phyloP scores from a whole-genome alignment of 2,797 vertebrate genomes.

The Lateolabrax maculatus region DNA sequence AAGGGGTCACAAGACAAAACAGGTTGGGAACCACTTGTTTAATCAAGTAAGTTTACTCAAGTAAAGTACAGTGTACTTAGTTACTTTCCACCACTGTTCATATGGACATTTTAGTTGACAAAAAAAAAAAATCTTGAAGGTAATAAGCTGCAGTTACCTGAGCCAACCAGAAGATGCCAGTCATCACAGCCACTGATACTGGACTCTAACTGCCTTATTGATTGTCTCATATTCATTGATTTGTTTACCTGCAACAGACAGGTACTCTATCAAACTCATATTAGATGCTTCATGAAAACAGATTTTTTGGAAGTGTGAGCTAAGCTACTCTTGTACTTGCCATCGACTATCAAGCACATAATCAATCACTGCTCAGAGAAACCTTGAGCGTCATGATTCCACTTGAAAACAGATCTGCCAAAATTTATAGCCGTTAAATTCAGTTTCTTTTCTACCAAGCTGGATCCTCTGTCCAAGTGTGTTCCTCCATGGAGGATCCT shows the following conservation, averaged over 20 bases:
- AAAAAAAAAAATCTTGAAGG: neutral
- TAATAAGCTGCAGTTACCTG: slow-evolving; percentile 4
- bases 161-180: slow-evolving; percentile 36
- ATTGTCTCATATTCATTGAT: slow-evolving; percentile 69
- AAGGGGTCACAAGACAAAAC: no score
- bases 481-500: slow-evolving; percentile 25
- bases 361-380: slow-evolving; percentile 60
- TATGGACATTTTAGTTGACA: no score
- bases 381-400: slow-evolving; percentile 33
- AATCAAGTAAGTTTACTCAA: neutral
- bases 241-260: slow-evolving; percentile 70
- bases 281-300: slow-evolving; percentile 66
- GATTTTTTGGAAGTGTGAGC: slow-evolving; percentile 64
- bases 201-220: slow-evolving; percentile 38
- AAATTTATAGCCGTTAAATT: slow-evolving; percentile 32
- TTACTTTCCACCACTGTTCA: neutral
- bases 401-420: slow-evolving; percentile 64
- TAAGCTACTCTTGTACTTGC: slow-evolving; percentile 54
- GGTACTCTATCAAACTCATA: slow-evolving; percentile 64
- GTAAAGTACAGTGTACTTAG: neutral
- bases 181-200: slow-evolving; percentile 30
- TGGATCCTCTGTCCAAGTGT: slow-evolving; percentile 14
- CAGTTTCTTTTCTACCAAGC: slow-evolving; percentile 2
- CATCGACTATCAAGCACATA: slow-evolving; percentile 52
- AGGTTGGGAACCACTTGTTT: neutral